A percentile compares a stretch with the other conserved stretches of the same genome.
Conservation (phyloP, 1,140 invertebrate genomes). For the Calliopsis andreniformis region DNA sequence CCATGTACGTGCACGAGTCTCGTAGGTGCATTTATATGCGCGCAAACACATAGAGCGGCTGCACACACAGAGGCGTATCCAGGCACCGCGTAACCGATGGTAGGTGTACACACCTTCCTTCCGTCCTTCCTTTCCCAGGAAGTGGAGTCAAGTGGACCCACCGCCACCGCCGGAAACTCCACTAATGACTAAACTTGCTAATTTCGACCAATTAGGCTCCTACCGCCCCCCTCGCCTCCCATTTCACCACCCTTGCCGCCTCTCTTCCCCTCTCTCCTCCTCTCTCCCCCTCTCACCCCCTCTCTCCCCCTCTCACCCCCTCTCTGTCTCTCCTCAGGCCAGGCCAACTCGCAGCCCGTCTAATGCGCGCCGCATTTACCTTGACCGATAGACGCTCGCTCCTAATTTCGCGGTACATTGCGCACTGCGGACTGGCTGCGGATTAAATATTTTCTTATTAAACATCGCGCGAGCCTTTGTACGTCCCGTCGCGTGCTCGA, state of each 20-base stretch:
- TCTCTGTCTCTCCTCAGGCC: slow-evolving; percentile 40
- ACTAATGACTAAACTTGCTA: slow-evolving; percentile 82
- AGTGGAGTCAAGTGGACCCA: slow-evolving; percentile 79
- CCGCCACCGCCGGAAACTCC: slow-evolving; percentile 75
- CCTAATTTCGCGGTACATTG: slow-evolving; percentile 72
- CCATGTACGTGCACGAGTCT: background rate
- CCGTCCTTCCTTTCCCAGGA: slow-evolving; percentile 73
- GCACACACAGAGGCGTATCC: background rate
- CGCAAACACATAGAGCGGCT: background rate
- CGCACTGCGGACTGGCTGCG: slow-evolving; percentile 55
- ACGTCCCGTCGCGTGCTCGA: background rate
- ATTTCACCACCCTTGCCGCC: slow-evolving; percentile 20
- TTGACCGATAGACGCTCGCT: slow-evolving; percentile 75
- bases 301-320: slow-evolving; percentile 36
- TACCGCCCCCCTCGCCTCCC: slow-evolving; percentile 55
- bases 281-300: slow-evolving; percentile 24
- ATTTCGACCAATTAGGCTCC: slow-evolving; percentile 81
- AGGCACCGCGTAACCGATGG: slow-evolving; percentile 54
- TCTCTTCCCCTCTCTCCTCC: slow-evolving; percentile 45
- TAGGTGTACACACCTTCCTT: slow-evolving; percentile 70
- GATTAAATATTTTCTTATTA: slow-evolving; percentile 57
- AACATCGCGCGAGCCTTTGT: slow-evolving; percentile 11
- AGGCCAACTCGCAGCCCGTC: slow-evolving; percentile 58
- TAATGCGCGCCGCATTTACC: slow-evolving; percentile 78
- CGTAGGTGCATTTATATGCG: background rate